Percentiles rank a stretch among this genome's conserved stretches.
Conservation (phyloP, 1,140 invertebrate species). For the Popillia japonica region DNA sequence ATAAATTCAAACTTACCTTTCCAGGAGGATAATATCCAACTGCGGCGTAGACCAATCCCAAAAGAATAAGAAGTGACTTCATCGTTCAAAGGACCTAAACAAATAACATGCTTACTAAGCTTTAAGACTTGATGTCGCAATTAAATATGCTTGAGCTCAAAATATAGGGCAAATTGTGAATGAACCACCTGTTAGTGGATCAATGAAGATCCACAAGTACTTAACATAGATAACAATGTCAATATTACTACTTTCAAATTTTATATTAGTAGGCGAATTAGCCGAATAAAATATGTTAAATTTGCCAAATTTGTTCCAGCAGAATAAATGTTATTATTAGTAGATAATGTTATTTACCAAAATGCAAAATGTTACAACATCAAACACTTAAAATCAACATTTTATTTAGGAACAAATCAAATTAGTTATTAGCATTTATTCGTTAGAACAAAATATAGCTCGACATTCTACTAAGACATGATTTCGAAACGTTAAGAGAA, state of each 20-base stretch:
- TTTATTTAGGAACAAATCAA: too few species aligned
- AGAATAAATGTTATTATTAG: too few species aligned
- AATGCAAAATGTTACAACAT: too few species aligned
- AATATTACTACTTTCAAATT: background rate
- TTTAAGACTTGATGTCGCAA: conserved; percentile 1
- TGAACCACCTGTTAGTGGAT: conserved; percentile 51
- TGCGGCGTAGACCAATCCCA: conserved; percentile 34
- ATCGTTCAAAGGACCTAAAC: conserved; percentile 26
- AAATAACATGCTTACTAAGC: conserved; percentile 10
- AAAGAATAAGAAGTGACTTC: conserved; percentile 39
- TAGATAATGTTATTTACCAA: too few species aligned
- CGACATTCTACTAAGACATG: background rate
- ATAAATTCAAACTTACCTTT: conserved; percentile 37
- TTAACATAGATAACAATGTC: conserved; percentile 13
- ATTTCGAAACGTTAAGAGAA: background rate
- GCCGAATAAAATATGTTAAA: too few species aligned
- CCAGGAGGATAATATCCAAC: conserved; percentile 42
- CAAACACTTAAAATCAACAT: too few species aligned
- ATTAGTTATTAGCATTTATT: too few species aligned
- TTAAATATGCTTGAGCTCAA: conserved; percentile 4
- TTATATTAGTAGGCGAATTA: too few species aligned
- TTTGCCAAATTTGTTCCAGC: too few species aligned
- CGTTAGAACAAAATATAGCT: too few species aligned
- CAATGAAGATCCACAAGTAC: conserved; percentile 41
- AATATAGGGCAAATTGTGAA: conserved; percentile 44